A percentile compares a stretch with the other conserved stretches of the same genome.
These are phyloP conservation scores for Galerucella nymphaeae DNA, from an alignment of 2,888 invertebrate species.

Conservation along the genomic window DNA sequence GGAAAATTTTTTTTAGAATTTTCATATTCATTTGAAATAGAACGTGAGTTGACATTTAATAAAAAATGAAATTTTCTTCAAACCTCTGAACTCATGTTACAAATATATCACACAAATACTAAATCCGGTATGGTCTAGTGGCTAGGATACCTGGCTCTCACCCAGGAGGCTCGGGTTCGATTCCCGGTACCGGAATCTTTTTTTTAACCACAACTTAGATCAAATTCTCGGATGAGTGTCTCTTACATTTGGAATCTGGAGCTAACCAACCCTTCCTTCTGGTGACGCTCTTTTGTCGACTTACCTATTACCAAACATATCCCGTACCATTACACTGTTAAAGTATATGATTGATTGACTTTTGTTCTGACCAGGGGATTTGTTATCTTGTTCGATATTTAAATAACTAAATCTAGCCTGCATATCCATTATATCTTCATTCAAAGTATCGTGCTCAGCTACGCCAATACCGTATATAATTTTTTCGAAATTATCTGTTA, in stretches of 20 bases:
- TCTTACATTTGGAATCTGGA: too few species aligned
- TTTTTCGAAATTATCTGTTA: conserved; percentile 56
- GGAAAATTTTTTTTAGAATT: conserved; percentile 65
- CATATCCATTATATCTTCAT: conserved; percentile 53
- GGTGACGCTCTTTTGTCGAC: conserved; percentile 5
- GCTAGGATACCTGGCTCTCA: conserved; percentile 80
- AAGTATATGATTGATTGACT: conserved; percentile 51
- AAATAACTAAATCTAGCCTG: conserved; percentile 58
- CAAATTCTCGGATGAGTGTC: too few species aligned
- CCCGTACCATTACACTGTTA: conserved; percentile 59
- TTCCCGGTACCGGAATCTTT: conserved; percentile 75
- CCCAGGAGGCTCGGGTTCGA: conserved; percentile 81
- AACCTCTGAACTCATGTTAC: too few species aligned
- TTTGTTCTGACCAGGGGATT: conserved; percentile 49
- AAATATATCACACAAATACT: too few species aligned
- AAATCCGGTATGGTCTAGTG: conserved; percentile 69
- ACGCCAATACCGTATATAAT: conserved; percentile 61
- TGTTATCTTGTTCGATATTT: conserved; percentile 55
- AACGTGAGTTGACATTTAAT: too few species aligned
- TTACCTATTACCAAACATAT: conserved; percentile 63
- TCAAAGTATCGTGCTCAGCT: conserved; percentile 59
- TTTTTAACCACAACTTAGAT: too few species aligned
- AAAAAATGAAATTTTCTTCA: too few species aligned
- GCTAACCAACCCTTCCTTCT: too few species aligned
- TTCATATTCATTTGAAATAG: too few species aligned